Percentiles rank a stretch among this genome's conserved stretches.
These are phyloP conservation scores for Muntiacus muntjak DNA, from an alignment of 2,113 vertebrate species.

Conservation along the genomic window DNA sequence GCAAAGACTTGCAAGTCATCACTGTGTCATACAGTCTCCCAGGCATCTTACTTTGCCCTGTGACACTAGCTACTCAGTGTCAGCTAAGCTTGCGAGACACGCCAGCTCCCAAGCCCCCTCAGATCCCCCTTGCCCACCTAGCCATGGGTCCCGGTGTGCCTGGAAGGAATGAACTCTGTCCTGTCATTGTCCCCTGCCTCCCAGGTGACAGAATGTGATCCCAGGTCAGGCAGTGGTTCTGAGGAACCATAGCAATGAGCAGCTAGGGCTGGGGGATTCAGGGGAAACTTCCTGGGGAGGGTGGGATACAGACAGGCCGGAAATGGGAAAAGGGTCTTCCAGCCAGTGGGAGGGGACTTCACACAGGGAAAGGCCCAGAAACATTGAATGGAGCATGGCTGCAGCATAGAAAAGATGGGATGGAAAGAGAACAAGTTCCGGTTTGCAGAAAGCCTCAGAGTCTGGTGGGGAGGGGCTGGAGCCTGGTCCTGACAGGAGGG, in stretches of 20 bases:
- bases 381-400: neutral
- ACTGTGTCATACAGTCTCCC: neutral
- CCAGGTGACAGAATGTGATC: neutral
- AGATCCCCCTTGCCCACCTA: neutral
- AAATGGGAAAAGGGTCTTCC: neutral
- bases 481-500: neutral
- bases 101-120: neutral
- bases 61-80: neutral
- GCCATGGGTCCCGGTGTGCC: neutral
- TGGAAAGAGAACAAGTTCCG: neutral
- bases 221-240: neutral
- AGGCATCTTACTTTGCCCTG: neutral
- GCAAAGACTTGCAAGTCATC: slow-evolving; percentile 7
- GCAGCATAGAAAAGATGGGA: neutral
- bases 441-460: neutral
- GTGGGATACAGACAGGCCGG: neutral
- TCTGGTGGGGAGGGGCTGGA: neutral
- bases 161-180: neutral
- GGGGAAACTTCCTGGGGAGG: neutral
- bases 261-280: neutral
- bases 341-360: too few species aligned
- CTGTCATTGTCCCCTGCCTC: neutral
- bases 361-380: neutral
- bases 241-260: neutral
- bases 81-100: neutral